Base-by-base conservation (phyloP, 2,113 vertebrate genomes). In the Gracilinanus agilis region DNA sequence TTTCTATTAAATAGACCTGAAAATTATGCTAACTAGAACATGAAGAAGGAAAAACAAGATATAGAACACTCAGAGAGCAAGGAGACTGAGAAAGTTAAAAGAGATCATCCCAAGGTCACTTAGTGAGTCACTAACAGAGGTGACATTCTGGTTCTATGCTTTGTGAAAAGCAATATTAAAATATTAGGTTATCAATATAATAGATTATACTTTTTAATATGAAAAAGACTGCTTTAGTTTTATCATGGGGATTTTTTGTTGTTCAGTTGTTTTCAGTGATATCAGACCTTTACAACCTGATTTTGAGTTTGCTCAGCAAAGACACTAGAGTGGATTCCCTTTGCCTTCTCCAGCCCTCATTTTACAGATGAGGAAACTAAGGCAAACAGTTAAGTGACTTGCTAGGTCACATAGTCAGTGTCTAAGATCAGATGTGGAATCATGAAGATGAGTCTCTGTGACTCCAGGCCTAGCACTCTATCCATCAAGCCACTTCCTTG, bases 1-100 rank as follows among this genome's bases (percentile, higher is more conserved):
- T 97, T 97, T 97, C 97, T 95, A 98, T 97, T 98, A 97, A 97
- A 96, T 97, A 97, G 96, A 96, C 56, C 94, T 97, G 95, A 96
- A 97, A 90, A 98, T 97, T 97, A 97, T 95, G 53, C 44, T 90
- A 96, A 97, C 90, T 95, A 95, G 96, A 97, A 97, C 93, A 96
- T 93, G 88, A 91, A 54, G 95, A 92, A 91, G 94, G 61, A 54
- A 95, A 97, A 97, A 97, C 96, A 97, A 96, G 96, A 92, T 94
- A 91, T 55, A 92, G 95, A 97, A 61, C 94, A 93, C 93, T 92
- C 40, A 94, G 95, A 96, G 95, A 96, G 54, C 96, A 97, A 97
- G 90, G 91, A 91, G 97, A 95, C 92, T 94, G 55, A 12, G 24
- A 92, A 91, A 44, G 92, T 83, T 95, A 97, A 93, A 49, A 97